A percentile compares a stretch with the other conserved stretches of the same genome.
Conservation (phyloP, 2,797 vertebrate genomes). For the Alcedo atthis region DNA sequence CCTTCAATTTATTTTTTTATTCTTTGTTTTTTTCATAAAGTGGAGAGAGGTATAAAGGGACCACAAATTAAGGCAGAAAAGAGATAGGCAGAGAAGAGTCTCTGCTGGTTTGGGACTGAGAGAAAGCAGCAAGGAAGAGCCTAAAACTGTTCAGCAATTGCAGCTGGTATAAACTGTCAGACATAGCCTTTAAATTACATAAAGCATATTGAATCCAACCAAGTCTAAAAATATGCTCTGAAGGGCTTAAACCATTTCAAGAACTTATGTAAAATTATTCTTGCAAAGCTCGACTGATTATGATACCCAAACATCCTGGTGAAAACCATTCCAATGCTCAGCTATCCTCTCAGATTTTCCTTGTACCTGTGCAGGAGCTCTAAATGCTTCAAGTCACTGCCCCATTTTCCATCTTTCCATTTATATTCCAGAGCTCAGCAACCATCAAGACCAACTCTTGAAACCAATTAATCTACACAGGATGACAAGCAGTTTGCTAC, state of each 20-base stretch:
- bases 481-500: not conserved
- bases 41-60: not conserved
- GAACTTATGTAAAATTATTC: not conserved
- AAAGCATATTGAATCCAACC: not conserved
- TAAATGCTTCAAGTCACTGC: not conserved
- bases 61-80: not conserved
- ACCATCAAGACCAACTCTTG: not conserved
- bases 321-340: not conserved
- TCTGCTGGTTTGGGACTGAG: not conserved
- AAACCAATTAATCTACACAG: not conserved
- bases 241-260: not conserved
- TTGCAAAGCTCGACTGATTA: not conserved
- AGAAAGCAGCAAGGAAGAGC: not conserved
- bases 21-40: conserved; percentile 11
- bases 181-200: not conserved
- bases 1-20: not conserved
- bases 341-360: not conserved
- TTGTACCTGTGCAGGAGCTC: not conserved
- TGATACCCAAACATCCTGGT: not conserved
- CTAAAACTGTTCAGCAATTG: not conserved
- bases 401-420: not conserved
- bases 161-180: not conserved
- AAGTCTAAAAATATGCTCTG: not conserved
- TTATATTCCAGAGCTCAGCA: not conserved
- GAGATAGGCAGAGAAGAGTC: not conserved